A percentile compares a stretch with the other conserved stretches of the same genome.
Conservation (phyloP, 2,888 invertebrate genomes). For the Ceramica pisi region DNA sequence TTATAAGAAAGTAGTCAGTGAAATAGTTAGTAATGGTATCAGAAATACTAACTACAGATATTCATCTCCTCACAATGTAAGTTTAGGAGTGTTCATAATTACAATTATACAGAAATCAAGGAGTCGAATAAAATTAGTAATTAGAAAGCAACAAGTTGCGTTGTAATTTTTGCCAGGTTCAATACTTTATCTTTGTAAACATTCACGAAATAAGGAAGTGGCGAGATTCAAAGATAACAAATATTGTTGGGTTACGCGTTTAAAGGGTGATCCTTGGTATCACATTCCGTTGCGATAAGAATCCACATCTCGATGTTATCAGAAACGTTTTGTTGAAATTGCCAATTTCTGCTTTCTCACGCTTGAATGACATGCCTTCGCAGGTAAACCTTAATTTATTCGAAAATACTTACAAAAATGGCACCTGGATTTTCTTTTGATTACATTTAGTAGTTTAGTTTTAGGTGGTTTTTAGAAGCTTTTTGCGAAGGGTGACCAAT, state of each 20-base stretch:
- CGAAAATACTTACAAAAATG: background rate
- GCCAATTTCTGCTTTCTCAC: slow-evolving; percentile 47
- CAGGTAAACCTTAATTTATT: slow-evolving; percentile 9
- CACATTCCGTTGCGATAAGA: slow-evolving; percentile 46
- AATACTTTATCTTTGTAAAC: background rate
- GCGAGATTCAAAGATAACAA: slow-evolving; percentile 44
- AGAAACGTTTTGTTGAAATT: slow-evolving; percentile 17
- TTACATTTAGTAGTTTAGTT: background rate
- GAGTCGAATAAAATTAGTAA: too few relatives aligned
- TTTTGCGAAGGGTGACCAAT: too few relatives aligned
- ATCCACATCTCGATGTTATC: slow-evolving; percentile 41
- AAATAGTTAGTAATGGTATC: too few relatives aligned
- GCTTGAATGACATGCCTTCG: background rate
- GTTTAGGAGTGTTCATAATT: too few relatives aligned
- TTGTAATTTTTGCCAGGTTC: too few relatives aligned
- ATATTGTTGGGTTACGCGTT: background rate
- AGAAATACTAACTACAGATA: too few relatives aligned
- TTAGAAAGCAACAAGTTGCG: too few relatives aligned
- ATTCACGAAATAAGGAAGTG: slow-evolving; percentile 29
- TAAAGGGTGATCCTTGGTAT: slow-evolving; percentile 54
- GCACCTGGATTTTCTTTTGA: background rate
- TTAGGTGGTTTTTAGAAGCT: background rate
- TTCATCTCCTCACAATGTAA: too few relatives aligned
- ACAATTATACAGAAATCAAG: too few relatives aligned
- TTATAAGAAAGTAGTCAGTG: too few relatives aligned